Evolutionary conservation across 37 sponge, comb jelly and placozoan genomes (phyloP).

Genomic region (Beroe forskalii): DNA sequence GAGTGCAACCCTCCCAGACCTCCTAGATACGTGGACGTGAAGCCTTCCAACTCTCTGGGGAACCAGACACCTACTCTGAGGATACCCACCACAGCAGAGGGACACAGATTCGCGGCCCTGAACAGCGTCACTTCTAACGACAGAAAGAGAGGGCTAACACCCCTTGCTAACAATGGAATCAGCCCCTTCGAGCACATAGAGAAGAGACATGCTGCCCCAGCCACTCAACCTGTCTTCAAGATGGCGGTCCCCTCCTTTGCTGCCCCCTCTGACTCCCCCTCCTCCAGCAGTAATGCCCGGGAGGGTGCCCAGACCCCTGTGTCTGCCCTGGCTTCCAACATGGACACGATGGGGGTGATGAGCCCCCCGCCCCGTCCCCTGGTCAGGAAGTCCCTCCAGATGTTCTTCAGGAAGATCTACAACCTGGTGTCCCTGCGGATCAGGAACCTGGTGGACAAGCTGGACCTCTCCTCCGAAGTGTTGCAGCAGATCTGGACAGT

Average conservation of each 20-base stretch:
- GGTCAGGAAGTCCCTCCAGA: conserved; percentile 31
- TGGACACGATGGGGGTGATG: conserved; percentile 57
- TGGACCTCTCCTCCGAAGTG: background rate
- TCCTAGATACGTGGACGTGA: conserved; percentile 44
- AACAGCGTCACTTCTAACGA: background rate
- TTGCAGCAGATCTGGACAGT: conserved; percentile 60
- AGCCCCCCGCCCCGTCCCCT: conserved; percentile 54
- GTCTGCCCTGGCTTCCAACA: conserved; percentile 38
- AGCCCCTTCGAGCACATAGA: conserved; percentile 57
- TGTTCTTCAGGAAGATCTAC: conserved; percentile 64
- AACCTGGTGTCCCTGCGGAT: conserved; percentile 54
- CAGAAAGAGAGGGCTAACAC: conserved; percentile 46
- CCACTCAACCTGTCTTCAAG: background rate
- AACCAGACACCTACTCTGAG: conserved; percentile 25
- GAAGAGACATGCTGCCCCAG: conserved; percentile 14
- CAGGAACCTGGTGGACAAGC: conserved; percentile 24
- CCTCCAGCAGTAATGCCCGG: background rate
- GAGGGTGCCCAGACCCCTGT: conserved; percentile 57
- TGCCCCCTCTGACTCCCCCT: background rate
- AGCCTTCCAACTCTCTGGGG: conserved; percentile 9
- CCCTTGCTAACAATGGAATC: background rate
- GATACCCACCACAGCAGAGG: background rate
- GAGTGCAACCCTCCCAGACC: conserved; percentile 60
- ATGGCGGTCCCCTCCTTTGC: conserved; percentile 15
- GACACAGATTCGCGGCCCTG: background rate